Percentiles rank a stretch among this genome's conserved stretches.
phyloP scores from a whole-genome alignment of 2,797 vertebrate species.

The Acanthurus leucopareius region DNA sequence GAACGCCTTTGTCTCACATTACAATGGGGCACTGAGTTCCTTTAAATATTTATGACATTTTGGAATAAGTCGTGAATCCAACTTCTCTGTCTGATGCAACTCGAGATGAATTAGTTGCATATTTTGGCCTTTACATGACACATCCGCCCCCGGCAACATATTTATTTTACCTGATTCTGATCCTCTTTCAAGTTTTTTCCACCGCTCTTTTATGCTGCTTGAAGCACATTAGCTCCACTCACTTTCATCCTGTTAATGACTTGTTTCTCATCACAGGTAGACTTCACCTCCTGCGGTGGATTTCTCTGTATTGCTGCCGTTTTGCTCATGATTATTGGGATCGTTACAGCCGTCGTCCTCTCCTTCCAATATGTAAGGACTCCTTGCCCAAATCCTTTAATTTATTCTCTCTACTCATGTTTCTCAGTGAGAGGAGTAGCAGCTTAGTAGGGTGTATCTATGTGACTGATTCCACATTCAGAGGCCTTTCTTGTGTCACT shows the following conservation, averaged over 20 bases:
- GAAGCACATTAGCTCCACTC: slow-evolving; percentile 42
- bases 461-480: slow-evolving; percentile 57
- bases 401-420: slow-evolving; percentile 37
- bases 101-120: slow-evolving; percentile 48
- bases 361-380: slow-evolving; percentile 92
- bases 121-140: slow-evolving; percentile 15
- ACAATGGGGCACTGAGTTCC: slow-evolving; percentile 78
- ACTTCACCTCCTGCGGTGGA: slow-evolving; percentile 95
- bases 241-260: slow-evolving; percentile 65
- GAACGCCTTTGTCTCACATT: slow-evolving; percentile 84
- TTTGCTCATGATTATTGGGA: slow-evolving; percentile 91
- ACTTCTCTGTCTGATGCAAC: slow-evolving; percentile 66
- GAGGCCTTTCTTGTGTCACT: slow-evolving; percentile 57
- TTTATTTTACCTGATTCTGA: slow-evolving; percentile 5
- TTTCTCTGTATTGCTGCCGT: slow-evolving; percentile 91
- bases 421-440: slow-evolving; percentile 23
- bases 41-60: slow-evolving; percentile 85
- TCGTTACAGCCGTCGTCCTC: slow-evolving; percentile 91
- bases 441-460: slow-evolving; percentile 36
- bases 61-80: slow-evolving; percentile 65
- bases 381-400: slow-evolving; percentile 43
- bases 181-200: slow-evolving; percentile 37
- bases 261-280: slow-evolving; percentile 88
- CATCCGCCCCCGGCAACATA: not conserved
- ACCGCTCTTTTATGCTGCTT: slow-evolving; percentile 38